A percentile compares a stretch with the other conserved stretches of the same genome.
Conservation (phyloP, 2,797 vertebrate species). For the Percopsis omiscomaycus region DNA sequence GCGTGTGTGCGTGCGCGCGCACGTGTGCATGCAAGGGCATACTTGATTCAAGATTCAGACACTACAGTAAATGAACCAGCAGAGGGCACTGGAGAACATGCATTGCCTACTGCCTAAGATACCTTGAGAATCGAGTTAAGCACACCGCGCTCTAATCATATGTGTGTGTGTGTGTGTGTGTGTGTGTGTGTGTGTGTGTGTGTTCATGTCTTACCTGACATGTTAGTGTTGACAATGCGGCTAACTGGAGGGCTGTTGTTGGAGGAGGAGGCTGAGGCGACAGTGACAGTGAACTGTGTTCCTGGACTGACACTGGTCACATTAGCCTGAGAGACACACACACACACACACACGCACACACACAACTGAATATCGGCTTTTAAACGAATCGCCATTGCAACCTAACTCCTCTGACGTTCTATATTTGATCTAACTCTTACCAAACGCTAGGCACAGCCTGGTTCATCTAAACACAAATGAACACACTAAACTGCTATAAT, state of each 20-base stretch:
- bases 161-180: conserved; percentile 3
- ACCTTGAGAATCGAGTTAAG: too few species aligned
- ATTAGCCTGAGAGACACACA: conserved; percentile 77
- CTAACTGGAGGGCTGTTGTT: conserved; percentile 85
- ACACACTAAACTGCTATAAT: too few species aligned
- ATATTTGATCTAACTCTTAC: too few species aligned
- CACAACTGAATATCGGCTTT: background rate
- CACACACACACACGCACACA: conserved; percentile 6
- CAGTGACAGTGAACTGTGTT: conserved; percentile 79
- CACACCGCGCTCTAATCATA: background rate
- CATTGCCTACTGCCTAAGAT: too few species aligned
- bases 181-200: conserved; percentile 4
- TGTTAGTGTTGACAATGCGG: conserved; percentile 83
- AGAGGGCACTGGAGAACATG: conserved; percentile 33
- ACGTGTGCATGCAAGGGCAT: background rate
- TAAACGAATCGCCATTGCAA: too few species aligned
- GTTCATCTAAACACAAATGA: too few species aligned
- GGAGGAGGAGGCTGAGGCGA: conserved; percentile 84
- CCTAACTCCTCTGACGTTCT: too few species aligned
- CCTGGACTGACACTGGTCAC: conserved; percentile 79
- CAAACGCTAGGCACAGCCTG: too few species aligned
- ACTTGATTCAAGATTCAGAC: conserved; percentile 9
- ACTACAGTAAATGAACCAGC: conserved; percentile 23
- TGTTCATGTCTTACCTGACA: conserved; percentile 79
- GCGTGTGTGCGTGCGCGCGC: background rate